Base-by-base conservation (phyloP, 92 coral and sea anemone genomes). In the Epizoanthus scotinus region DNA sequence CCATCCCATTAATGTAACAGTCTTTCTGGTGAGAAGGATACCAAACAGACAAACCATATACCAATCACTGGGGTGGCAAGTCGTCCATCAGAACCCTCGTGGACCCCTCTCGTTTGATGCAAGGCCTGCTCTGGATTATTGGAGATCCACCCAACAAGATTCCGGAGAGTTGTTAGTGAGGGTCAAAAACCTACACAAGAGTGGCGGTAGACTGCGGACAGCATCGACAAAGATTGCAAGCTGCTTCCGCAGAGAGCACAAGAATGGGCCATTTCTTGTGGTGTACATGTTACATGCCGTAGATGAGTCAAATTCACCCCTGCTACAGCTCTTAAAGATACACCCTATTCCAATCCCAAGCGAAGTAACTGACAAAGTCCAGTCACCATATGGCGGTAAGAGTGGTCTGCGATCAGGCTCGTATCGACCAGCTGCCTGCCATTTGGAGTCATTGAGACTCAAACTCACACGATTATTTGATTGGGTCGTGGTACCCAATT, bases 31-130 rank as follows among this genome's bases (percentile, higher is more conserved):
- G 18, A 25, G 68, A 27, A 63, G 42, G 20, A 24, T 14, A 8
- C 19, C 17, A 14, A 13, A 13, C 17, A 15, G 18, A 14, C 36
- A 1, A 13, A 73, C 53, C n/a, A 56, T 13, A 18, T n/a, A 28
- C 8, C n/a, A 72, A 17, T 20, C 78, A 27, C 65, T 73, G 56
- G 61, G 64, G 10, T 55, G 81, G 57, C 63, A 75, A 40, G 63
- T 75, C 22, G 7, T 75, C 47, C 70, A 64, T 27, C 19, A 20
- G 5, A 36, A 2, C 22, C 29, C 31, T 4, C 25, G 17, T 4
- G 44, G 12, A 8, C 58, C 5, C 1, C 6, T 75, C 13, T 2
- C 53, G 5, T 20, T 75, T 5, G 27, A 59, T 75, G 67, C 40
- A 8, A 75, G 7, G 21, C 6, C 0, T 21, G 68, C 56, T 10